Base-by-base conservation (phyloP, 2,113 vertebrate genomes). In the Brachionichthys hirsutus region DNA sequence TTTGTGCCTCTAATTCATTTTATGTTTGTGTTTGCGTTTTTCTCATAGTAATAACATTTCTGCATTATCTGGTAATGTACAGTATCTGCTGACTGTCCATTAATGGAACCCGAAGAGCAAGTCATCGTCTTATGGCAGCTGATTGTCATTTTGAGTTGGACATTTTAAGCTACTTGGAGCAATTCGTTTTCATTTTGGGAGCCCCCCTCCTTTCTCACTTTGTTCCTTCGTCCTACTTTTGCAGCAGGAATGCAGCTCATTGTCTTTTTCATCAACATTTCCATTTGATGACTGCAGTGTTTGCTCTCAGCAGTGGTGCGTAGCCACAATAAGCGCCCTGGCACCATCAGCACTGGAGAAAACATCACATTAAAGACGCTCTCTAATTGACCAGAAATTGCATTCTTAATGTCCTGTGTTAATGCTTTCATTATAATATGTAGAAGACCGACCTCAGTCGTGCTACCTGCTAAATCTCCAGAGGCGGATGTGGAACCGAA, bases 351-450 rank as follows among this genome's bases (percentile, higher is more conserved):
- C 18, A 30, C 61, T 35, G 66, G 50, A 46, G 68, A 68, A 75
- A 73, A 47, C 66, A 61, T 54, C 66, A 50, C 70, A 71, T 81
- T 81, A 70, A 71, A 81, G 45, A 1, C 22, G 42, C 35, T 11
- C 17, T n/a, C 52, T 75, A 60, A 83, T 81, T 20, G 53, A 67
- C 54, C 70, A 70, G 75, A 69, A 81, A 79, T 79, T 70, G 82
- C 67, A 54, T 78, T 77, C 67, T 67, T 81, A 87, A 83, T 79
- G 77, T 73, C 54, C 55, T 0, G 48, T 42, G 62, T 75, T 78
- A 77, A 80, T 78, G 65, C 57, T 69, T 70, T 77, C 71, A 78
- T 84, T 80, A 83, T 51, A 36, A 68, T 60, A 80, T 65, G 44
- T 47, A 9, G 38, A 57, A 45, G 52, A 6, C 48, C 65, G 72